Base-by-base conservation (phyloP, 2,113 vertebrate species). In the Talpa occidentalis region DNA sequence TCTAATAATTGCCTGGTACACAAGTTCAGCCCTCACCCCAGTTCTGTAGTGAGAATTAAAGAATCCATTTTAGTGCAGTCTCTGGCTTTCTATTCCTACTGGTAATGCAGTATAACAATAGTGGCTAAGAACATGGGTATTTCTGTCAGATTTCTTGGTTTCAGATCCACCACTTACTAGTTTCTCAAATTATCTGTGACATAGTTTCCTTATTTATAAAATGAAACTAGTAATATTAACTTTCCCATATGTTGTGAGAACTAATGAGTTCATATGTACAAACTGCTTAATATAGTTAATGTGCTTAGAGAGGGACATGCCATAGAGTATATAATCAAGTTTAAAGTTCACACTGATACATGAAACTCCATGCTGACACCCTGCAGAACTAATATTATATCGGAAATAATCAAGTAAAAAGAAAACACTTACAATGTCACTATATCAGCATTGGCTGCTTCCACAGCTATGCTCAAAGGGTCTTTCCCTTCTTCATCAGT, bases 371-470 rank as follows among this genome's bases (percentile, higher is more conserved):
- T 11, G 26, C 35, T 78, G 78, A 56, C 37, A 80, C 35, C 10
- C 5, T 47, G 8, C 66, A 56, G 4, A 80, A 60, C 52, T 54
- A 73, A 76, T 44, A 79, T 0, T 79, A 4, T 16, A 56, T 37
- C 10, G 40, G 5, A 88, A 95, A 73, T 30, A 88, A 35, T 22
- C 22, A 69, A 88, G 62, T 7, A 11, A 70, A 66, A 96, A 88
- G 0, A 5, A 72, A 17, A 72, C 17, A 99, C 99, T 99, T 97
- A 99, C 99, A 99, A 94, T 0, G 99, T 99, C 90, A 99, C 99
- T 10, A 99, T 99, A 88, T 99, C 99, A 14, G 99, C 99, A 82
- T 99, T 99, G 94, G 99, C 99, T 3, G 99, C 99, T 85, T 99
- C 99, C 95, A 99, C 99, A 4, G 99, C 99, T 82, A 99, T 99